Evolutionary conservation across 2,797 vertebrate genomes (phyloP).

Genomic region (Hydrocynus forskahlii): DNA sequence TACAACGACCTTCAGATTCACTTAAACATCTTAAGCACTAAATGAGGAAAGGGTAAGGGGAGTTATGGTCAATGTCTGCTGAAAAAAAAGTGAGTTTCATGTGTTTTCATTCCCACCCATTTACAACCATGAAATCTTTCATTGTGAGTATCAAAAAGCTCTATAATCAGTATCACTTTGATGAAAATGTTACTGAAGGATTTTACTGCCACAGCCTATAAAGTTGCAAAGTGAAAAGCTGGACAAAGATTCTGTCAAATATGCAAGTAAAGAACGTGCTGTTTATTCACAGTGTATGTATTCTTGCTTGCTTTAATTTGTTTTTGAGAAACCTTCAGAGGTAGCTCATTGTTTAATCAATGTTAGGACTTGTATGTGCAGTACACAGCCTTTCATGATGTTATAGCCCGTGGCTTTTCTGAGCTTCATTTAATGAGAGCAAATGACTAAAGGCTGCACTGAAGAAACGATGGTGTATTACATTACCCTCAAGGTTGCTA

Average conservation of each 20-base stretch:
- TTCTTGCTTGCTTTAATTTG: slow-evolving; percentile 20
- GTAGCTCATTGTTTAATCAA: slow-evolving; percentile 49
- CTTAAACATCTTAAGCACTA: slow-evolving; percentile 56
- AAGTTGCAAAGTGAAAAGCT: background rate
- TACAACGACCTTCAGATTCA: slow-evolving; percentile 60
- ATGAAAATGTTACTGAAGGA: slow-evolving; percentile 38
- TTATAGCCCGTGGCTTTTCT: slow-evolving; percentile 36
- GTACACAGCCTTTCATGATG: slow-evolving; percentile 32
- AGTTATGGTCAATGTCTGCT: slow-evolving; percentile 41
- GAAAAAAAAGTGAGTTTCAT: slow-evolving; percentile 32
- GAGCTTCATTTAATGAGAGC: slow-evolving; percentile 39
- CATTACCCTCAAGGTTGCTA: slow-evolving; percentile 52
- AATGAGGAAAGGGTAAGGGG: slow-evolving; percentile 24
- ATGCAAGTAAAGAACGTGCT: background rate
- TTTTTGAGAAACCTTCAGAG: slow-evolving; percentile 29
- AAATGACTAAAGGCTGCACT: slow-evolving; percentile 38
- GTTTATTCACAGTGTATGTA: slow-evolving; percentile 24
- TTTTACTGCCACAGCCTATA: background rate
- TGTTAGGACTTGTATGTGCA: slow-evolving; percentile 39
- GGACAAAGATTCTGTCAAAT: background rate
- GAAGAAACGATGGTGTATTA: slow-evolving; percentile 43
- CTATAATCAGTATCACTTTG: slow-evolving; percentile 39
- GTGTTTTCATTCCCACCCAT: slow-evolving; percentile 28
- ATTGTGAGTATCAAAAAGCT: slow-evolving; percentile 36
- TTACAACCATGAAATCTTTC: slow-evolving; percentile 33